Percentiles rank a stretch among this genome's conserved stretches.
Conservation (phyloP, 2,797 vertebrate species). For the Gambelia wislizenii region DNA sequence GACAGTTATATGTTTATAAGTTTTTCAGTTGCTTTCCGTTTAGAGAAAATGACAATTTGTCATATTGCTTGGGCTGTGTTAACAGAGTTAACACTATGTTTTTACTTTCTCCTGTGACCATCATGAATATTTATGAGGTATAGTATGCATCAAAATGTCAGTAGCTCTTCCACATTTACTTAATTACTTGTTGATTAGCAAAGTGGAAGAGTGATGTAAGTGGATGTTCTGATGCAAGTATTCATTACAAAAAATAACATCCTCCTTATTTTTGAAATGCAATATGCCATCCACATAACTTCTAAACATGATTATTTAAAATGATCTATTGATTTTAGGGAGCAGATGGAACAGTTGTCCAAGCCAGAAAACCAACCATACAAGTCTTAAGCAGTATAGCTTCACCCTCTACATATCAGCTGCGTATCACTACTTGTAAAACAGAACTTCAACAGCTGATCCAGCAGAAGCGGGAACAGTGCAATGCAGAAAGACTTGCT, state of each 20-base stretch:
- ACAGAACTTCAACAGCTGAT: conserved; percentile 94
- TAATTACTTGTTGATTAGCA: not conserved
- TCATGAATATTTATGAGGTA: not conserved
- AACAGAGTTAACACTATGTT: not conserved
- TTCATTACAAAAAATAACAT: not conserved
- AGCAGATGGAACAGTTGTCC: conserved; percentile 80
- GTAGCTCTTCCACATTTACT: not conserved
- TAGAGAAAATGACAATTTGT: not conserved
- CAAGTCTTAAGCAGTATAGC: conserved; percentile 82
- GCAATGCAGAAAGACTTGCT: conserved; percentile 92
- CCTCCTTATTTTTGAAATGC: not conserved
- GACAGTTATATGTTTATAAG: not conserved
- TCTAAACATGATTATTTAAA: not conserved
- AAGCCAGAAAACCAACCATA: conserved; percentile 81
- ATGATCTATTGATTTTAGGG: conserved; percentile 75
- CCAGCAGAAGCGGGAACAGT: conserved; percentile 96
- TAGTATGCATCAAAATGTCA: not conserved
- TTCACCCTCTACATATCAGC: conserved; percentile 84
- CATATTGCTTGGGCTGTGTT: not conserved
- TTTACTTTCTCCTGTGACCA: not conserved
- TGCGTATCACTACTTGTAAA: conserved; percentile 93
- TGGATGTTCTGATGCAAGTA: not conserved
- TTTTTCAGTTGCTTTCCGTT: not conserved
- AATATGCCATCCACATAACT: not conserved
- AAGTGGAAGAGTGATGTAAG: not conserved